Conservation (phyloP, 2,113 vertebrate genomes). For the Murina feae region DNA sequence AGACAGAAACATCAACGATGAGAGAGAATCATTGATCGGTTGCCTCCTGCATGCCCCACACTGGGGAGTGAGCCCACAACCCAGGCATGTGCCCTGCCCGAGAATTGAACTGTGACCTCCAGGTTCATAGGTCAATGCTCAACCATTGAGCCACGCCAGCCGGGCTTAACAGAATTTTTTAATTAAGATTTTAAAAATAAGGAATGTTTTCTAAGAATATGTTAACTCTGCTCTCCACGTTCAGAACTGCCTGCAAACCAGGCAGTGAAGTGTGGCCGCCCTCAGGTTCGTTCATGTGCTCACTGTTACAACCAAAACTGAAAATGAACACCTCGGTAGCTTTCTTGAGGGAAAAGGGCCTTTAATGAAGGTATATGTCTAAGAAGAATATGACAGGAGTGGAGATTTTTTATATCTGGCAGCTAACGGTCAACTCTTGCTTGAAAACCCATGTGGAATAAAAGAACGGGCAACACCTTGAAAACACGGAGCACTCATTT, state of each 20-base stretch:
- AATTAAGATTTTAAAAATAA: background rate
- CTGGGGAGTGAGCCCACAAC: too few species aligned
- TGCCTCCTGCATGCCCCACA: too few species aligned
- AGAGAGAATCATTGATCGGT: too few species aligned
- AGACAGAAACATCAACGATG: too few species aligned
- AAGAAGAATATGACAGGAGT: background rate
- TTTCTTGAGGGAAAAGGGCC: background rate
- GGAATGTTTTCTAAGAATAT: background rate
- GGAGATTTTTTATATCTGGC: background rate
- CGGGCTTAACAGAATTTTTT: background rate
- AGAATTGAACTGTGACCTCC: too few species aligned
- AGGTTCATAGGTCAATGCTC: too few species aligned
- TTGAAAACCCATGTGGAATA: background rate
- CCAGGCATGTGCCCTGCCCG: too few species aligned
- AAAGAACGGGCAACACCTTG: background rate
- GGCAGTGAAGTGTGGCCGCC: background rate
- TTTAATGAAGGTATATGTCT: constrained; percentile 1
- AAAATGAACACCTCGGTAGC: background rate
- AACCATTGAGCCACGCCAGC: too few species aligned
- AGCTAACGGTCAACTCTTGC: background rate
- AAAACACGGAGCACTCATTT: background rate
- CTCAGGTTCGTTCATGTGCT: background rate
- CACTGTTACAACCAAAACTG: background rate
- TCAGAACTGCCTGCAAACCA: background rate
- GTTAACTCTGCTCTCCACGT: background rate